Base-by-base conservation (phyloP, 2,797 vertebrate species). In the Myripristis jacobus region DNA sequence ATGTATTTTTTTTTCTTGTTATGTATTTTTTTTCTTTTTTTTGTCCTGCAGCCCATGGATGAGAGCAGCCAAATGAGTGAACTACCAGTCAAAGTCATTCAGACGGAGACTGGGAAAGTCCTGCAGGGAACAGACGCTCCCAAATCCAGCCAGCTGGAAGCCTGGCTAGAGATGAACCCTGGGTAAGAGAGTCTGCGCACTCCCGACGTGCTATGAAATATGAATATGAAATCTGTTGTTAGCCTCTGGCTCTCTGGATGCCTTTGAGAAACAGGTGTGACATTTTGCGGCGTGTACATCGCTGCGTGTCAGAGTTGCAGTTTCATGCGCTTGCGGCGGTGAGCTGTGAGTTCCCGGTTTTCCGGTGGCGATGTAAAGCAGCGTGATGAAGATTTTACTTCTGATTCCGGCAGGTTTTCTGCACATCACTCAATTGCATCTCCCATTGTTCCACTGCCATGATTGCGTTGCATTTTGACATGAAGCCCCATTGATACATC, bases 41-140 rank as follows among this genome's bases (percentile, higher is more conserved):
- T 82, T 43, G 59, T 58, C 70, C 62, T 90, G 63, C 66, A 99
- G 98, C 96, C 95, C 1, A 96, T 99, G 90, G 98, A 99, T 80
- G 97, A 99, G 68, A 98, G 96, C 94, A 99, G 97, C 88, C 98
- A 99, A 78, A 99, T 98, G 97, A 99, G 97, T 22, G 98, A 99
- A 85, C 95, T 99, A 73, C 97, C 97, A 19, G 96, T 99, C 84
- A 99, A 99, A 92, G 96, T 99, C 76, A 99, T 98, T 81, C 97
- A 99, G 89, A 98, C 96, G 0, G 97, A 98, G 93, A 98, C 97
- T 0, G 97, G 97, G 46, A 98, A 98, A 83, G 97, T 99, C 76
- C 89, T 99, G 6, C 96, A 98, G 86, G 98, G 97, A 69, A 95
- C 96, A 2, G 97, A 99, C 44, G 97, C 98, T 51, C 98, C 98